Conservation (phyloP, 2,113 vertebrate species). For the Peromyscus californicus region DNA sequence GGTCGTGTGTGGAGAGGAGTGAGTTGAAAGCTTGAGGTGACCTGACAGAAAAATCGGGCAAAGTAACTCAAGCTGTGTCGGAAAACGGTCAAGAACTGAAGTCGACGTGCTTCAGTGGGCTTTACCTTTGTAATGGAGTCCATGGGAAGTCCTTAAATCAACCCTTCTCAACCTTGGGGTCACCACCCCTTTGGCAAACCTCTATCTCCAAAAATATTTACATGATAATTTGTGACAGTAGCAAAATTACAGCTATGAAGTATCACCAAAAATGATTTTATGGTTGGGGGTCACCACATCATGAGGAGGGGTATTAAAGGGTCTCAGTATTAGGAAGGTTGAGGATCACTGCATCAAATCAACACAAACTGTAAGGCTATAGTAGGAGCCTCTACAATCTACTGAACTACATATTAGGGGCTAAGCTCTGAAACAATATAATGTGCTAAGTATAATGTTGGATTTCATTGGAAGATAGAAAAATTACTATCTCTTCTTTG, state of each 20-base stretch:
- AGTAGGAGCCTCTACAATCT: neutral
- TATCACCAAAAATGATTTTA: neutral
- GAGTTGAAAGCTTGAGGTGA: neutral
- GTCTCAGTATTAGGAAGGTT: neutral
- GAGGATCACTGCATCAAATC: neutral
- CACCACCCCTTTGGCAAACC: neutral
- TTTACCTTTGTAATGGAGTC: neutral
- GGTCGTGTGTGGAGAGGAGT: neutral
- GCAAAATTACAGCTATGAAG: neutral
- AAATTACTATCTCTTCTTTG: neutral
- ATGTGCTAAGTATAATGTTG: neutral
- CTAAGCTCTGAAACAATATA: neutral
- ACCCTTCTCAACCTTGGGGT: neutral
- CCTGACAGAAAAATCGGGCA: neutral
- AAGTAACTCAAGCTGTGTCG: neutral
- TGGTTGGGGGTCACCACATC: neutral
- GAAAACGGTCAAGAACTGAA: neutral
- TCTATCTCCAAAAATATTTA: neutral
- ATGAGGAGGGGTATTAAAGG: neutral
- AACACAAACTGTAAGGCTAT: constrained; percentile 15
- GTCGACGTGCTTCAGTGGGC: neutral
- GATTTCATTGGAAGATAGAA: neutral
- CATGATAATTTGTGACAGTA: neutral
- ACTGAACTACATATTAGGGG: neutral
- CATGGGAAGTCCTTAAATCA: neutral